Percentiles rank a stretch among this genome's conserved stretches.
Conservation (phyloP, 2,113 vertebrate genomes). For the Rattus rattus region DNA sequence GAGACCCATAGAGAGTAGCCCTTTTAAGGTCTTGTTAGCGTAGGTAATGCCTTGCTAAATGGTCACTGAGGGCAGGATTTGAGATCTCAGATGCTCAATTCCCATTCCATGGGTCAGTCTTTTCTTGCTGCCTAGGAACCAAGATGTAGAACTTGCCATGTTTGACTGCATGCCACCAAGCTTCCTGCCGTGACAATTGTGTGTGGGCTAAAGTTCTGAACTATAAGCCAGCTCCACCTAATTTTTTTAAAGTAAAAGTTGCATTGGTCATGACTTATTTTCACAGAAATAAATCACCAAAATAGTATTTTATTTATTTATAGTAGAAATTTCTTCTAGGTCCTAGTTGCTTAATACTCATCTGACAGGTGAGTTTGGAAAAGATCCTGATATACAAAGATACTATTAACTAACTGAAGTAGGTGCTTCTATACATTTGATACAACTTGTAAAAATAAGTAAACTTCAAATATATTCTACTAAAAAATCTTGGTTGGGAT, state of each 20-base stretch:
- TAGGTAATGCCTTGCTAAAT: not conserved
- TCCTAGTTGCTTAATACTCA: not conserved
- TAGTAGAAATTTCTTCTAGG: not conserved
- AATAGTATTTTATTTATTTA: not conserved
- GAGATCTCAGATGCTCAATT: not conserved
- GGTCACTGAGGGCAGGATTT: not conserved
- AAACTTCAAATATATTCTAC: not conserved
- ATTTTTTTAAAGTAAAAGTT: not conserved
- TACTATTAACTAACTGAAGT: not conserved
- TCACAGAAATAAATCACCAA: not conserved
- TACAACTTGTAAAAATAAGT: not conserved
- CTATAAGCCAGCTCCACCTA: not conserved
- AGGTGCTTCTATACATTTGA: not conserved
- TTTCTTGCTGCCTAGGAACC: not conserved
- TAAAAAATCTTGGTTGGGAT: not conserved
- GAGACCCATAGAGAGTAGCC: not conserved
- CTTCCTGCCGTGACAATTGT: not conserved
- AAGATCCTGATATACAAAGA: accelerated
- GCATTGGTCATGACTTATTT: not conserved
- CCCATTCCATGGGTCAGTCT: not conserved
- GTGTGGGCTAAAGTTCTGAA: not conserved
- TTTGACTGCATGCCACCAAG: not conserved
- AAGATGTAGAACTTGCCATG: not conserved
- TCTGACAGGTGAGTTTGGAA: not conserved
- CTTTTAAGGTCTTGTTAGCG: not conserved